Base-by-base conservation (phyloP, 2,113 vertebrate genomes). In the Leucoraja erinaceus region DNA sequence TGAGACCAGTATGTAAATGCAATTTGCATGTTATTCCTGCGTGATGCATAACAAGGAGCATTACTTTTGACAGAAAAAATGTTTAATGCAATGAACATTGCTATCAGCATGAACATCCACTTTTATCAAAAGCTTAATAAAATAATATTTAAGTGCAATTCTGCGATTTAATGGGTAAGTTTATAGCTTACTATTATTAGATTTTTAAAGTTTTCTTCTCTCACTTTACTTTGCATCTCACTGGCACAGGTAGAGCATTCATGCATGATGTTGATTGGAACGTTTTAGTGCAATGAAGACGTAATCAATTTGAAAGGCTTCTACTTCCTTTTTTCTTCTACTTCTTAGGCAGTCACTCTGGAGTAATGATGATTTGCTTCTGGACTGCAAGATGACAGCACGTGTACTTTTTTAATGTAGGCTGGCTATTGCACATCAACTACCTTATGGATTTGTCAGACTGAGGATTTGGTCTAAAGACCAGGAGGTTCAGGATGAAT, bases 61-160 rank as follows among this genome's bases (percentile, higher is more conserved):
- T 90, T 68, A 68, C 33, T 31, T 90, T 66, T 33, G n/a, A 90
- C 61, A 33, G 18, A 20, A 12, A 59, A 88, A 63, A 88, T 61
- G 2, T 63, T 78, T 81, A 81, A 9, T 63, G 56, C 3, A 31
- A 59, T 63, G n/a, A 88, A 88, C 2, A 47, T 31, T 63, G 61
- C n/a, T 90, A 31, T 68, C 86, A 68, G 86, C n/a, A 68, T 68
- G 54, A 84, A 59, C 81, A 84, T 25, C 22, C 81, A 84, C 47
- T 84, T 81, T 8, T 28, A 33, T n/a, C n/a, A 14, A 33, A 4
- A 90, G 86, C 61, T 68, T 90, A 38, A 56, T 38, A 38, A 90
- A 90, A 38, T 38, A 63, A 33, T 20, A 38, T 70, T 38, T 18
- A n/a, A 68, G 61, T 68, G 86, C 28, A 68, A 68, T 33, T 90